Percentiles rank a stretch among this genome's conserved stretches.
Evolutionary conservation across 1,140 invertebrate species (phyloP).

Genomic region (Neodiprion fabricii): DNA sequence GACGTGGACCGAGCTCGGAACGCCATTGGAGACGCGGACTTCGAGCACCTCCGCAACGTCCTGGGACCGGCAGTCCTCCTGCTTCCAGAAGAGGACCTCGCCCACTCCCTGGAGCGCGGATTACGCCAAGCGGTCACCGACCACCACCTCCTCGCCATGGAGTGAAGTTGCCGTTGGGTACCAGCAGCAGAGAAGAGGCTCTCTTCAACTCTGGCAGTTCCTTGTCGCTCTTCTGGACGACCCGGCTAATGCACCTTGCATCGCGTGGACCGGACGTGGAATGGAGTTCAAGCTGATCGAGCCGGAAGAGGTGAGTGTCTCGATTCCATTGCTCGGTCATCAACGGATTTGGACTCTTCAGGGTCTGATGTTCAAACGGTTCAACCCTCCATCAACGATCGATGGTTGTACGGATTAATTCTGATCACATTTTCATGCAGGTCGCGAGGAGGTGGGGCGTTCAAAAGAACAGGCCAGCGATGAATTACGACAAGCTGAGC

Average conservation of each 20-base stretch:
- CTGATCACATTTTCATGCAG: slow-evolving; percentile 49
- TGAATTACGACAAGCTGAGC: slow-evolving; percentile 97
- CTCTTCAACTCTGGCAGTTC: slow-evolving; percentile 94
- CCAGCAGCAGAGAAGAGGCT: slow-evolving; percentile 71
- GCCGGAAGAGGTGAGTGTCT: slow-evolving; percentile 81
- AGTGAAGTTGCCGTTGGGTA: slow-evolving; percentile 47
- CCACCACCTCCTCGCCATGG: slow-evolving; percentile 41
- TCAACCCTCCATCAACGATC: too few species aligned
- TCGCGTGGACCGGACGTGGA: slow-evolving; percentile 94
- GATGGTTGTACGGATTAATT: background rate
- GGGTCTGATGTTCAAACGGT: too few species aligned
- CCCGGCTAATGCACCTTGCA: slow-evolving; percentile 83
- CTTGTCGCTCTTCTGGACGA: slow-evolving; percentile 89
- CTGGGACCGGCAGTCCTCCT: slow-evolving; percentile 47
- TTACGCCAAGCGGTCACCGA: slow-evolving; percentile 41
- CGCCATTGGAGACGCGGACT: slow-evolving; percentile 45
- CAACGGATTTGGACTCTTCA: background rate
- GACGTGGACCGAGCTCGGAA: slow-evolving; percentile 50
- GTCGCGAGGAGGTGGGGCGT: slow-evolving; percentile 84
- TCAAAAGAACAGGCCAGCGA: slow-evolving; percentile 90
- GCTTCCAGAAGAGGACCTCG: slow-evolving; percentile 46
- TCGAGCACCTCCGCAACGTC: slow-evolving; percentile 20
- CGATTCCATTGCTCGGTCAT: background rate
- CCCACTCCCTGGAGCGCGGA: slow-evolving; percentile 48
- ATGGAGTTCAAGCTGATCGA: slow-evolving; percentile 95